Evolutionary conservation across 2,113 vertebrate species (phyloP), one percentile per base, ranked within the genome.

Genomic region (Phrynosoma blainvillii): DNA sequence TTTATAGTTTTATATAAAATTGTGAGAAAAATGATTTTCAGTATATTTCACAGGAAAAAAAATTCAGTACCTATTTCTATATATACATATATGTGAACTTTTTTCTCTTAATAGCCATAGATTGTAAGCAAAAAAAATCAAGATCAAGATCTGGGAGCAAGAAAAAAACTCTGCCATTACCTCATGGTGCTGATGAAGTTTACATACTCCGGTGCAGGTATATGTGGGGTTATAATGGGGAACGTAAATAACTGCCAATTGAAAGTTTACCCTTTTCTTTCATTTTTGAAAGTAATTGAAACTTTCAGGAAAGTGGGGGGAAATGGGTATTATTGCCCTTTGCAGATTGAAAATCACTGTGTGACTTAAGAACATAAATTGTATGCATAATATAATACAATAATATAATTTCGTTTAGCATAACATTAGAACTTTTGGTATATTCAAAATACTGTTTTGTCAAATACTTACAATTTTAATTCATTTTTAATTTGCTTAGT

Each of bases 121-220:
- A 98, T 93, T 98, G 97, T 97, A 98, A 98, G 88, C 97, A 97
- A 95, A 98, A 98, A 97, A 98, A 98, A 96, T 97, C 97, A 90
- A 98, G 98, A 93, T 99, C 98, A 93, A 98, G 98, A 95, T 98
- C 98, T 80, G 98, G 97, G 92, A 97, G 97, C 91, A 98, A 99
- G 96, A 98, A 98, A 95, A 98, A 98, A 96, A 94, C 96, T 95
- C 96, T 97, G 90, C 94, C 97, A 5, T 97, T 99, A 97, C 96
- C 97, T 94, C 98, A 99, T 93, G 98, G 98, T 89, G 97, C 98
- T 95, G 99, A 99, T 95, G 98, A 99, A 97, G 98, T 98, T 96
- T 98, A 98, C 97, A 98, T 98, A 94, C 96, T 99, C 94, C 97
- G 98, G 96, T 99, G 98, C 98, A 99, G 98, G 98, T 99, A 97